Percentiles rank a stretch among this genome's conserved stretches.
Evolutionary conservation across 2,797 vertebrate genomes (phyloP).

Genomic region (Spinibarbus caldwelli): DNA sequence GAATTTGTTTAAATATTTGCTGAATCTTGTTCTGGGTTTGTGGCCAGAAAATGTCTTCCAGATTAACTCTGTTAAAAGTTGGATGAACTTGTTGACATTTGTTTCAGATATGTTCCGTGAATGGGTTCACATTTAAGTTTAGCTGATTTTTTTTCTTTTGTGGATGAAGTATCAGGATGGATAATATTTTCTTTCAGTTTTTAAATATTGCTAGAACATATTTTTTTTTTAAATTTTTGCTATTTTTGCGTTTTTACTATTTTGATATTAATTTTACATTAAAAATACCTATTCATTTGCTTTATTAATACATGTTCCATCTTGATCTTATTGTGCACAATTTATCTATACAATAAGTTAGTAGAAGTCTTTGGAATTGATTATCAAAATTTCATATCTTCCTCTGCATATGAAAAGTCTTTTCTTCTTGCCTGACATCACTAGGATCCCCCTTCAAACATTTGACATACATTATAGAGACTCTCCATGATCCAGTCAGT

Average conservation of each 20-base stretch:
- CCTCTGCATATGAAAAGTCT: no score
- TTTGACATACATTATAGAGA: not conserved
- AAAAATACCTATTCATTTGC: not conserved
- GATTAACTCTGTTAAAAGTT: conserved; percentile 33
- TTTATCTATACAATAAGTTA: not conserved
- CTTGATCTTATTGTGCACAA: not conserved
- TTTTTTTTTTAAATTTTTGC: not conserved
- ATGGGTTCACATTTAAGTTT: conserved; percentile 13
- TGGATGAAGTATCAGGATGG: not conserved
- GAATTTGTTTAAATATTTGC: conserved; percentile 52
- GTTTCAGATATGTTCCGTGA: conserved; percentile 28
- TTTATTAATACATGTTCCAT: not conserved
- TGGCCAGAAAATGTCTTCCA: conserved; percentile 61
- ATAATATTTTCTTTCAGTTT: not conserved
- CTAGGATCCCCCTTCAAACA: not conserved
- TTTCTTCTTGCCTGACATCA: not conserved
- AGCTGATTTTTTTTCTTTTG: not conserved
- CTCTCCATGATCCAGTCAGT: no score
- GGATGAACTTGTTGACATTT: conserved; percentile 52
- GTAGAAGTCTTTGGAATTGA: not conserved
- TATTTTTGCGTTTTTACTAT: not conserved
- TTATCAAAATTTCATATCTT: not conserved
- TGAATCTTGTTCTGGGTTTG: conserved; percentile 60
- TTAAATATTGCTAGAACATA: not conserved
- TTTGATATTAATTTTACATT: not conserved